These are phyloP conservation scores for Lophotriccus pileatus DNA, from an alignment of 2,797 vertebrate genomes.

Conservation along the genomic window DNA sequence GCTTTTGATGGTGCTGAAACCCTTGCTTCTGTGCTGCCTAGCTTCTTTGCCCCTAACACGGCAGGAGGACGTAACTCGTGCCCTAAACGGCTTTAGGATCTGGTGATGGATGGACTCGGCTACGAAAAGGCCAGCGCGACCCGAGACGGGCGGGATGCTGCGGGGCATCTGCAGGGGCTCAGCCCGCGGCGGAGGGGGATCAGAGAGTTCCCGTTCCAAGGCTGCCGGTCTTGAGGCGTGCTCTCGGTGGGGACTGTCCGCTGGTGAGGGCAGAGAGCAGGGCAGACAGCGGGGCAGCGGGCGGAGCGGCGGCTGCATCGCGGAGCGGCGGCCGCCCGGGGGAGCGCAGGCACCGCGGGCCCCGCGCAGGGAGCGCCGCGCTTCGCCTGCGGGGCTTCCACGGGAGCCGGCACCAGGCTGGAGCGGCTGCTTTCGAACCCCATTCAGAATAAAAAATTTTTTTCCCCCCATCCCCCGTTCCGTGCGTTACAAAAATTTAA, in stretches of 20 bases:
- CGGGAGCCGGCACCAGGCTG: neutral
- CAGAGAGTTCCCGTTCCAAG: fast-evolving
- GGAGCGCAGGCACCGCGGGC: neutral
- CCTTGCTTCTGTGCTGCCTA: fast-evolving
- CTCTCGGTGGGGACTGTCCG: neutral
- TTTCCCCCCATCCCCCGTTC: neutral
- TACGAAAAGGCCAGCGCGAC: fast-evolving
- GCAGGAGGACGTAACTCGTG: fast-evolving
- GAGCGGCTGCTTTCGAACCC: conserved; percentile 4
- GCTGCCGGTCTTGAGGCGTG: fast-evolving
- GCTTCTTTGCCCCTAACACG: neutral
- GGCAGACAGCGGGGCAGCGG: neutral
- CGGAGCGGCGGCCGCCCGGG: neutral
- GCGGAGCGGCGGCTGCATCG: neutral
- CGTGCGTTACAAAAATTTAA: conserved; percentile 53
- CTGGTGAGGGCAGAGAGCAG: neutral
- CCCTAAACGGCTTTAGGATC: fast-evolving
- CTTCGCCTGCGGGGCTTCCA: neutral
- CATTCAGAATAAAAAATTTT: neutral
- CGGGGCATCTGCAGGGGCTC: neutral
- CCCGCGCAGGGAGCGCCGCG: neutral
- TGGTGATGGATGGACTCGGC: fast-evolving
- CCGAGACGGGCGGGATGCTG: neutral
- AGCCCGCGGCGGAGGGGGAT: neutral
- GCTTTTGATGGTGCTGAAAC: fast-evolving